Conservation (phyloP, 2,797 vertebrate species). For the Parambassis ranga region DNA sequence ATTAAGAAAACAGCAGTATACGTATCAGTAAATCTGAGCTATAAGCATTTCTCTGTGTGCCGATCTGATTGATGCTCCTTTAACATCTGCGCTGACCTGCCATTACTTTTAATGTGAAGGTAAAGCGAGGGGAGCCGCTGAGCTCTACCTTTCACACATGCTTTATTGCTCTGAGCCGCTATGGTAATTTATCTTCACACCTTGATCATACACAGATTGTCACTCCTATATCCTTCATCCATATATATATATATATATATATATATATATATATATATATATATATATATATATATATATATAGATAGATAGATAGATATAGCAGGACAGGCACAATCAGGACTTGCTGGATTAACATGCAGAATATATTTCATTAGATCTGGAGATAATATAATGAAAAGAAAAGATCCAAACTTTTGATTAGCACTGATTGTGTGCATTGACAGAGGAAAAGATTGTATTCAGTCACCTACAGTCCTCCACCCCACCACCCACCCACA, state of each 20-base stretch:
- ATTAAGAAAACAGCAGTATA: background rate
- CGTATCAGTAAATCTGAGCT: background rate
- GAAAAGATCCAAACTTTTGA: background rate
- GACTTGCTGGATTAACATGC: background rate
- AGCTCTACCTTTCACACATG: constrained; percentile 22
- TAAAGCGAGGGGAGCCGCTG: constrained; percentile 12
- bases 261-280: too few relatives aligned
- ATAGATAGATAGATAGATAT: too few relatives aligned
- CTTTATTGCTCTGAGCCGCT: constrained; percentile 27
- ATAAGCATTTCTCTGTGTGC: background rate
- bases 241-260: too few relatives aligned
- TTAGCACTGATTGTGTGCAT: background rate
- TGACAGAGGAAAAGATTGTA: background rate
- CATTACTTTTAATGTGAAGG: constrained; percentile 39
- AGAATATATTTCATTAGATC: background rate
- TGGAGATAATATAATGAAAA: too few relatives aligned
- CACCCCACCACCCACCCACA: background rate
- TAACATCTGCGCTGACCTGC: constrained; percentile 10
- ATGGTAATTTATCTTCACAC: constrained; percentile 31
- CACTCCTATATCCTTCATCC: background rate
- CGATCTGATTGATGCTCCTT: constrained; percentile 7
- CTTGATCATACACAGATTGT: constrained; percentile 24
- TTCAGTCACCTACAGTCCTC: background rate
- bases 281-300: too few relatives aligned
- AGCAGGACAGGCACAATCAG: too few relatives aligned